Conservation (phyloP, 1,140 invertebrate species). For the Pararge aegeria region DNA sequence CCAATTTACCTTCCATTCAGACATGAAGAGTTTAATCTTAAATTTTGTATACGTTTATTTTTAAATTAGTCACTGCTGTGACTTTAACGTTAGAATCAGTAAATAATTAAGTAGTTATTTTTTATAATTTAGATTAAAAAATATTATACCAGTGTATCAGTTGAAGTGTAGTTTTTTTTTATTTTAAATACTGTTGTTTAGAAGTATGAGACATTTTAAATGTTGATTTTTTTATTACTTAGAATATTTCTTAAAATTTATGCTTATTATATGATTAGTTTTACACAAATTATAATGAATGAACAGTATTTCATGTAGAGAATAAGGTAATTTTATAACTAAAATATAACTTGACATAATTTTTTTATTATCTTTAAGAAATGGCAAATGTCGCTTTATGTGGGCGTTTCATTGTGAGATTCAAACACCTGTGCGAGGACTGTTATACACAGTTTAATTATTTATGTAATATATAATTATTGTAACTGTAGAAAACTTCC, state of each 20-base stretch:
- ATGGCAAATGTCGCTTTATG: slow-evolving; percentile 15
- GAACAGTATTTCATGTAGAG: slow-evolving; percentile 73
- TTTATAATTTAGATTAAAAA: slow-evolving; percentile 49
- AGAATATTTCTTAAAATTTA: slow-evolving; percentile 44
- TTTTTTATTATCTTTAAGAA: slow-evolving; percentile 32
- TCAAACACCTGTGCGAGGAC: slow-evolving; percentile 50
- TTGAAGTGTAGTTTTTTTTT: slow-evolving; percentile 41
- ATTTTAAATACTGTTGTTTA: slow-evolving; percentile 36
- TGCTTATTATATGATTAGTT: slow-evolving; percentile 54
- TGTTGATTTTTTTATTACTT: slow-evolving; percentile 57
- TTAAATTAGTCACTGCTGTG: slow-evolving; percentile 60
- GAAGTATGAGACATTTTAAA: slow-evolving; percentile 46
- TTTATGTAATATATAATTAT: slow-evolving; percentile 65
- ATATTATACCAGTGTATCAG: slow-evolving; percentile 49
- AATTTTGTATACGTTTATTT: slow-evolving; percentile 78
- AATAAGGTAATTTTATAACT: slow-evolving; percentile 52
- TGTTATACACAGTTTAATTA: slow-evolving; percentile 71
- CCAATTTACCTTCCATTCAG: not conserved
- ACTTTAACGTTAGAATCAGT: slow-evolving; percentile 68
- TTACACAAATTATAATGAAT: slow-evolving; percentile 63
- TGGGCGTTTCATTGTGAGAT: slow-evolving; percentile 42
- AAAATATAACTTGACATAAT: slow-evolving; percentile 27
- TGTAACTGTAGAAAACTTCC: slow-evolving; percentile 76
- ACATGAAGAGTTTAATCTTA: slow-evolving; percentile 41
- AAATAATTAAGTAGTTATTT: slow-evolving; percentile 45